Evolutionary conservation across 2,888 invertebrate species (phyloP).

Genomic region (Hybos culiciformis): DNA sequence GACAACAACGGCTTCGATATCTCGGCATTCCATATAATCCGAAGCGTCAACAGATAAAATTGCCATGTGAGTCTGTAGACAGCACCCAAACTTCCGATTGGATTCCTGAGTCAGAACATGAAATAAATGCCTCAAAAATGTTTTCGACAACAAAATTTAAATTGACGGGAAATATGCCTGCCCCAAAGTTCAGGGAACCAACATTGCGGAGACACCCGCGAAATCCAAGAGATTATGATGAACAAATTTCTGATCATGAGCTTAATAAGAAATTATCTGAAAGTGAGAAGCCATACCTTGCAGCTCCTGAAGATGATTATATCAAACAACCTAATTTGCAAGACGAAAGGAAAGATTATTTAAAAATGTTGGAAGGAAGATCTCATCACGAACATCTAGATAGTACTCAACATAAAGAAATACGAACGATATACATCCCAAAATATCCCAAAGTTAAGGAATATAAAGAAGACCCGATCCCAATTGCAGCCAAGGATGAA

Average conservation of each 20-base stretch:
- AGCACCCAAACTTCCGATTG: constrained; percentile 21
- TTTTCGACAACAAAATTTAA: too few relatives aligned
- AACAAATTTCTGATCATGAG: constrained; percentile 21
- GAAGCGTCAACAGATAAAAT: not conserved
- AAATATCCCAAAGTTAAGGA: constrained; percentile 6
- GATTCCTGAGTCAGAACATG: constrained; percentile 21
- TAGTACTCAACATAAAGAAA: constrained; percentile 23
- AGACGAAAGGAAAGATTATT: constrained; percentile 20
- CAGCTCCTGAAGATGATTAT: constrained; percentile 19
- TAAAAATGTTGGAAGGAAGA: constrained; percentile 23
- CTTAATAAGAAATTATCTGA: constrained; percentile 20
- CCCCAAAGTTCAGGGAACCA: constrained; percentile 26
- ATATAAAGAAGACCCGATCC: too few relatives aligned
- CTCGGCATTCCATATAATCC: constrained; percentile 12
- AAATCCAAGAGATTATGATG: constrained; percentile 21
- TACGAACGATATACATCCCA: constrained; percentile 26
- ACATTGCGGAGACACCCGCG: constrained; percentile 26
- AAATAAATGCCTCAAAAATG: not conserved
- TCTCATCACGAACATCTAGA: constrained; percentile 33
- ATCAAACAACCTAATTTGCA: constrained; percentile 22
- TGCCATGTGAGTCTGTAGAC: constrained; percentile 2
- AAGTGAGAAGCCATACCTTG: constrained; percentile 20
- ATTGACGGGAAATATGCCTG: too few relatives aligned
- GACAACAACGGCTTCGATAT: constrained; percentile 12
- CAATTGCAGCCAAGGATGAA: not conserved